Conservation (phyloP, 2,113 vertebrate genomes). For the Calypte anna region DNA sequence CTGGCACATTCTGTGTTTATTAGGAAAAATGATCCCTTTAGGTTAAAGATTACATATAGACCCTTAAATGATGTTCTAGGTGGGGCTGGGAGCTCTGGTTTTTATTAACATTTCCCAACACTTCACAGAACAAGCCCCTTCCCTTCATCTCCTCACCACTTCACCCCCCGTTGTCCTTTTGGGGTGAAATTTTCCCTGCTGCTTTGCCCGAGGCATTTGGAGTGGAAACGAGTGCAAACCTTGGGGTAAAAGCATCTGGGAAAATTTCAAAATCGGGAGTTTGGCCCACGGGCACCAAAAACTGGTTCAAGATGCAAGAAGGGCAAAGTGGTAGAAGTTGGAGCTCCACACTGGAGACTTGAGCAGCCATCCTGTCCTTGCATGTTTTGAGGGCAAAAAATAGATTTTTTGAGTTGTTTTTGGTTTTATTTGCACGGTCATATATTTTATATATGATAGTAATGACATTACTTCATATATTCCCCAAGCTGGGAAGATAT, state of each 20-base stretch:
- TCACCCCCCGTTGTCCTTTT: rapidly evolving
- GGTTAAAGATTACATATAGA: slow-evolving; percentile 35
- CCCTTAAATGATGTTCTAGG: slow-evolving; percentile 53
- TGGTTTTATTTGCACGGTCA: no score
- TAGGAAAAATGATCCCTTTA: slow-evolving; percentile 30
- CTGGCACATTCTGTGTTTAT: background rate
- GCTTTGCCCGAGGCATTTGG: background rate
- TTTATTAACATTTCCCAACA: background rate
- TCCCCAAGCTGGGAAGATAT: background rate
- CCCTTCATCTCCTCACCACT: rapidly evolving
- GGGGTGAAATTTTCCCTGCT: background rate
- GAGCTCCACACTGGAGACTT: no score
- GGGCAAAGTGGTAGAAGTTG: background rate
- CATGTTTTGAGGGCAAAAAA: background rate
- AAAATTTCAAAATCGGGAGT: background rate
- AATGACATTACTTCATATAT: background rate
- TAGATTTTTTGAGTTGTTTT: background rate
- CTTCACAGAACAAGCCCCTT: background rate
- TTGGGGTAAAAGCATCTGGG: background rate
- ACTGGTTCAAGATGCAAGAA: rapidly evolving
- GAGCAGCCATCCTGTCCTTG: background rate
- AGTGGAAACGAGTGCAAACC: background rate
- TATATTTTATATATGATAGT: background rate
- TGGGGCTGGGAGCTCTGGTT: slow-evolving; percentile 42
- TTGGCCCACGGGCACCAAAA: background rate